phyloP scores from a whole-genome alignment of 2,888 invertebrate genomes.

The Steromphala cineraria region DNA sequence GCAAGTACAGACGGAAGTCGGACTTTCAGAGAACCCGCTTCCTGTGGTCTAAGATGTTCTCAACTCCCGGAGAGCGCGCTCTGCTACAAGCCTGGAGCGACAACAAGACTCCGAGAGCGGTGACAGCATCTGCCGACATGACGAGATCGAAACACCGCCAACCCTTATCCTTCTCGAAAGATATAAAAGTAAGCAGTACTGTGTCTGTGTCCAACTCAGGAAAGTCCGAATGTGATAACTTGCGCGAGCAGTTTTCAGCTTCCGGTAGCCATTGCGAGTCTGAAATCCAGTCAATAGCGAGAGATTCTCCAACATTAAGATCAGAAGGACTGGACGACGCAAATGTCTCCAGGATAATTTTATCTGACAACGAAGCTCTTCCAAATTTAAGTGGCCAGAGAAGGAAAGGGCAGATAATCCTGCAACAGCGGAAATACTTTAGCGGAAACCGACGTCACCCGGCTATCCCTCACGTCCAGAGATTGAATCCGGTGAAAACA shows the following conservation, averaged over 20 bases:
- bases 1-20: slow-evolving; percentile 34
- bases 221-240: neutral
- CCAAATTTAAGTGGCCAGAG: neutral
- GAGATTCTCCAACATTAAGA: neutral
- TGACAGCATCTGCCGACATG: neutral
- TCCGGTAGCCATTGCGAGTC: neutral
- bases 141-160: neutral
- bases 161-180: neutral
- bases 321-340: neutral
- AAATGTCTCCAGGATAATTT: neutral
- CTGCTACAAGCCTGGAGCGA: slow-evolving; percentile 33
- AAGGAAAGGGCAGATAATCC: neutral
- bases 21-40: slow-evolving; percentile 23
- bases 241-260: neutral
- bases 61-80: slow-evolving; percentile 38
- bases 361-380: neutral
- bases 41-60: slow-evolving; percentile 29
- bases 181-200: neutral
- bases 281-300: neutral
- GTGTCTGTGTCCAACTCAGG: neutral
- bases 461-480: neutral
- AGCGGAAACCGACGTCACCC: neutral
- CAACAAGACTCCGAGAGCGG: neutral
- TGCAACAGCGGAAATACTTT: neutral
- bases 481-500: neutral